These are phyloP conservation scores for Desmodus rotundus DNA, from an alignment of 2,113 vertebrate genomes.

Conservation along the genomic window DNA sequence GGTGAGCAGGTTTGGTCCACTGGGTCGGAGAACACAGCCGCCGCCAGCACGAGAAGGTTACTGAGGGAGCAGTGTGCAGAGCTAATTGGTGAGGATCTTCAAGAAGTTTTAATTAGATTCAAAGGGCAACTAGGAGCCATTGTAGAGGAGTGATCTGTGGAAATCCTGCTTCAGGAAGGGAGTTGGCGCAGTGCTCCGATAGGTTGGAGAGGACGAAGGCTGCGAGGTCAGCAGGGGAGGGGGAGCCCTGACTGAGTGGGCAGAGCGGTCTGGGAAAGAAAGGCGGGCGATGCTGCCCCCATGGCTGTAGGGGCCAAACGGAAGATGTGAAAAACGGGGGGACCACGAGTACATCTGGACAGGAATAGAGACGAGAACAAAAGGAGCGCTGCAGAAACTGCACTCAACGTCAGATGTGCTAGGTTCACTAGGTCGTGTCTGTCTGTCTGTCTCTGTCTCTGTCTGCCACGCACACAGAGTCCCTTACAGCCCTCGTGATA, in stretches of 20 bases:
- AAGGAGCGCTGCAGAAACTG: not conserved
- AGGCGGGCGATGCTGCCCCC: not conserved
- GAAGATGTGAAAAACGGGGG: not conserved
- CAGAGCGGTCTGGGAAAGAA: not conserved
- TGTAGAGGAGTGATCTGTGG: not conserved
- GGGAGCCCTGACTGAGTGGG: not conserved
- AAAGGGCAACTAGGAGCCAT: constrained; percentile 48
- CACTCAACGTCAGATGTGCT: not conserved
- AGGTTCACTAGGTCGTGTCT: not conserved
- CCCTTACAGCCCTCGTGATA: not conserved
- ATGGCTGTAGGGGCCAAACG: not conserved
- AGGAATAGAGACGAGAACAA: not conserved
- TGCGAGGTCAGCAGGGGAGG: too few species aligned
- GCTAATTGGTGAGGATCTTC: constrained; percentile 41
- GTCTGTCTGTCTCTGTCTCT: not conserved
- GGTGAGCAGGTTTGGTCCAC: not conserved
- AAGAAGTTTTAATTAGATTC: constrained; percentile 64
- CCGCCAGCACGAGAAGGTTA: not conserved
- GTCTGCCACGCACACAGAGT: not conserved
- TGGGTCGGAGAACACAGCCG: not conserved
- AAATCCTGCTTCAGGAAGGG: not conserved
- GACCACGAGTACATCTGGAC: not conserved
- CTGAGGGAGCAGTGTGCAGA: not conserved
- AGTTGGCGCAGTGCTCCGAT: not conserved
- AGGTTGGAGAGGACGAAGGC: not conserved